Evolutionary conservation across 2,888 invertebrate genomes (phyloP), one percentile per base, ranked within the genome.

Genomic region (Spicauda simplicius): DNA sequence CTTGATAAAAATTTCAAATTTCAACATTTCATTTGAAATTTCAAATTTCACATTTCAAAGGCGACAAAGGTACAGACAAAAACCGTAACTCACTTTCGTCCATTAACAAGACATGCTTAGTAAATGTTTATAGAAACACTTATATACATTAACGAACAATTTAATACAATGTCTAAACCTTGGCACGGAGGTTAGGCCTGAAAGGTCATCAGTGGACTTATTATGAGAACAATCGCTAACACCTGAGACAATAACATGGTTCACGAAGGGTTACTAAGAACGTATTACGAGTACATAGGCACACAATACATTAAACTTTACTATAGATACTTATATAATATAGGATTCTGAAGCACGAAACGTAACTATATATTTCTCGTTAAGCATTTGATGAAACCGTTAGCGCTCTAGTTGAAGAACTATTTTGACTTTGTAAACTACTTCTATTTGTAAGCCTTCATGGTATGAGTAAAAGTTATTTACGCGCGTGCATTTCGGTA

Each of bases 171-270:
- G 41, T 53, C 52, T 53, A 10, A 18, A 61, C 53, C 61, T 61
- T 53, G 53, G 53, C 53, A n/a, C 16, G 53, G 11, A 41, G 61
- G 61, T 53, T 52, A 61, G 20, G 41, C 61, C 41, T 61, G 53
- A 61, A 61, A 61, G 61, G 61, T 61, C 61, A 53, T 61, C 53
- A 37, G 37, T 19, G 61, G 14, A 37, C 52, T 61, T 18, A 61
- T 53, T 52, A 60, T 50, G 52, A 61, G 53, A 53, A 61, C 60
- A 60, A 60, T 60, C 60, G 60, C 60, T 33, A 18, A 52, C 52
- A 61, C 53, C 61, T 61, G 61, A 61, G 53, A 61, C 61, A 61
- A 61, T 61, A 52, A 61, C 33, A 25, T 61, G 33, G 60, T 61
- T 61, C 52, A 52, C 19, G 12, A 61, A 37, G 60, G 60, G 60